Percentiles rank a stretch among this genome's conserved stretches.
phyloP scores from a whole-genome alignment of 2,113 vertebrate species.

The Pterocles orientalis region DNA sequence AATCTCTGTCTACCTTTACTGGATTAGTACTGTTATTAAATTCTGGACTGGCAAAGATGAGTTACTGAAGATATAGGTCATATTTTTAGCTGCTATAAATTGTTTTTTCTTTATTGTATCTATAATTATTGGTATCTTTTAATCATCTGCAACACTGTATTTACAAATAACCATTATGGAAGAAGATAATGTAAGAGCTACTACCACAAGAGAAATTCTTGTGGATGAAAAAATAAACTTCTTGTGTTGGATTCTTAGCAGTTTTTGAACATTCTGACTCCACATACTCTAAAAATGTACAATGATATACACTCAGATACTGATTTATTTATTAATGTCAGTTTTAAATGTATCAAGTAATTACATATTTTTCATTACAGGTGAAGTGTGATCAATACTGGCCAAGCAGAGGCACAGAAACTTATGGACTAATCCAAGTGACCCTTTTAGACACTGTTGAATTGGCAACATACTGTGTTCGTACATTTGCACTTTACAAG shows the following conservation, averaged over 20 bases:
- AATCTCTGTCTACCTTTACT: not conserved
- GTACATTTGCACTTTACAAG: slow-evolving; percentile 98
- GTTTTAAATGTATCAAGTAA: not conserved
- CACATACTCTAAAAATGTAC: not conserved
- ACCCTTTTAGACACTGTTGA: slow-evolving; percentile 95
- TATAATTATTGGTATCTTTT: not conserved
- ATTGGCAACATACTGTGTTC: slow-evolving; percentile 94
- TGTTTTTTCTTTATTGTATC: not conserved
- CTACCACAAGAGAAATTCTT: not conserved
- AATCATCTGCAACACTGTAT: not conserved
- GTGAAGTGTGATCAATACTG: slow-evolving; percentile 99
- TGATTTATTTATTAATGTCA: not conserved
- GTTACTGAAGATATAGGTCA: not conserved
- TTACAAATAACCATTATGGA: not conserved
- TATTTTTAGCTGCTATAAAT: not conserved
- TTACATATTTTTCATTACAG: slow-evolving; percentile 73
- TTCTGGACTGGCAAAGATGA: not conserved
- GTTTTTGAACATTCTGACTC: not conserved
- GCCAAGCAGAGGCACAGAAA: slow-evolving; percentile 96
- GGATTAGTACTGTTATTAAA: not conserved
- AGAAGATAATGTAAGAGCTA: not conserved
- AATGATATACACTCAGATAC: not conserved
- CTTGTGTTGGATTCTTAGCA: not conserved
- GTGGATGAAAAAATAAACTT: not conserved
- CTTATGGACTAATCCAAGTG: slow-evolving; percentile 94